Percentiles rank a stretch among this genome's conserved stretches.
These are phyloP conservation scores for Temnothorax nylanderi DNA, from an alignment of 1,140 invertebrate species.

Conservation along the genomic window DNA sequence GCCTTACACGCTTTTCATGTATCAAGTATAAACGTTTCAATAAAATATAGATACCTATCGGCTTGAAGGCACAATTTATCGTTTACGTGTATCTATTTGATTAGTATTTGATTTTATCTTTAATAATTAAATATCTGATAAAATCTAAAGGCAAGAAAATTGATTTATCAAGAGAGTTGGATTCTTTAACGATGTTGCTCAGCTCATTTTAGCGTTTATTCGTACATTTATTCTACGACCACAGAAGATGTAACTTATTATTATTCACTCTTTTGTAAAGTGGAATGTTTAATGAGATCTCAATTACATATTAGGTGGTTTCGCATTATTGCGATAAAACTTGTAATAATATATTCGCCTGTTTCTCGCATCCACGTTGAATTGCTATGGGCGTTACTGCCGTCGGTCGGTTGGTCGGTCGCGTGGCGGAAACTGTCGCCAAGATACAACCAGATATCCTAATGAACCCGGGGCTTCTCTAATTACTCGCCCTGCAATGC, in stretches of 20 bases:
- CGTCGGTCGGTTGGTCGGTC: constrained; percentile 63
- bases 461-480: constrained; percentile 78
- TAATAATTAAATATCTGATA: background rate
- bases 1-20: background rate
- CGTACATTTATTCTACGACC: background rate
- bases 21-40: background rate
- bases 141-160: background rate
- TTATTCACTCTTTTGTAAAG: background rate
- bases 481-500: constrained; percentile 74
- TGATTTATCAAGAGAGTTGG: background rate
- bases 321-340: background rate
- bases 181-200: background rate
- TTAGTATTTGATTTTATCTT: background rate
- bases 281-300: background rate
- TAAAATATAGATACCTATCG: background rate
- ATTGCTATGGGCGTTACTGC: background rate
- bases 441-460: constrained; percentile 77
- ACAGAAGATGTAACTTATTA: background rate
- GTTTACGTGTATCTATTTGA: background rate
- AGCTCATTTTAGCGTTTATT: background rate
- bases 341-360: background rate
- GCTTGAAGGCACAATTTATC: background rate
- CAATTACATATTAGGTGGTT: background rate
- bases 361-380: constrained; percentile 7
- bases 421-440: constrained; percentile 74